phyloP scores from a whole-genome alignment of 2,113 vertebrate genomes.

The Balaenoptera acutorostrata region DNA sequence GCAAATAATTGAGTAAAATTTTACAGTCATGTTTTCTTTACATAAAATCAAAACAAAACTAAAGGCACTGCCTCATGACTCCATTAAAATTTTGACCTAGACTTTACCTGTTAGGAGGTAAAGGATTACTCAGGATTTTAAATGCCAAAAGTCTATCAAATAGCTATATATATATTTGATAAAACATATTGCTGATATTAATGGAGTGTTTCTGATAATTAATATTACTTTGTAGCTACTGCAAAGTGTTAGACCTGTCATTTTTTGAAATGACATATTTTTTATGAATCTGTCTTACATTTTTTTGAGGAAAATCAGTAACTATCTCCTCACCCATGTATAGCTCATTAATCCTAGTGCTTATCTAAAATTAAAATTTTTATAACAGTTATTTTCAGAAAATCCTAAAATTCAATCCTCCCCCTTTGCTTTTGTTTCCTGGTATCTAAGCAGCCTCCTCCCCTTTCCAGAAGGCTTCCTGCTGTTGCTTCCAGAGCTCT shows the following conservation, averaged over 20 bases:
- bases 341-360: not conserved
- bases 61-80: not conserved
- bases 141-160: not conserved
- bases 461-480: not conserved
- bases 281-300: not conserved
- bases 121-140: not conserved
- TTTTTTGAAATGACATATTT: not conserved
- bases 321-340: not conserved
- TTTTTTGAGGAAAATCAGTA: not conserved
- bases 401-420: not conserved
- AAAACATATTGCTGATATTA: not conserved
- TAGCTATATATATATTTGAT: not conserved
- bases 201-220: not conserved
- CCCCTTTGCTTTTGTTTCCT: not conserved
- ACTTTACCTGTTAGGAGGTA: not conserved
- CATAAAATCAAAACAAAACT: not conserved
- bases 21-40: not conserved
- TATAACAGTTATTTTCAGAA: not conserved
- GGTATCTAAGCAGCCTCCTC: not conserved
- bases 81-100: not conserved
- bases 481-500: not conserved
- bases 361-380: not conserved
- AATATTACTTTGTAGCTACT: not conserved
- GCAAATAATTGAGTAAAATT: not conserved
- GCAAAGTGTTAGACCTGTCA: not conserved